phyloP scores from a whole-genome alignment of 2,888 invertebrate genomes.

The Marronus borbonicus region DNA sequence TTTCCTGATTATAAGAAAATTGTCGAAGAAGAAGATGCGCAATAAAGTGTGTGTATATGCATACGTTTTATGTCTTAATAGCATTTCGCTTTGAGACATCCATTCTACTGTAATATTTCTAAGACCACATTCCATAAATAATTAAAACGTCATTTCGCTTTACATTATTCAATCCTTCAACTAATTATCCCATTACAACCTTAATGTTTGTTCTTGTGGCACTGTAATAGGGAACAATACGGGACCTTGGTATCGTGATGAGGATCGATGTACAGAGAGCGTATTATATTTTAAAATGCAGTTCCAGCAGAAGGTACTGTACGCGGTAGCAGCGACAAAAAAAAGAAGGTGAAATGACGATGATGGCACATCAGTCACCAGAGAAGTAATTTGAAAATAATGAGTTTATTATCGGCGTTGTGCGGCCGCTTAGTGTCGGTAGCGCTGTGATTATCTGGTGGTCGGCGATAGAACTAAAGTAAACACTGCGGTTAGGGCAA shows the following conservation, averaged over 20 bases:
- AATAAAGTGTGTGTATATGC: too few species aligned
- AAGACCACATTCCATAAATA: neutral
- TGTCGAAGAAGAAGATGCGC: too few species aligned
- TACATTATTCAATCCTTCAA: neutral
- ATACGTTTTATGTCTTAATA: too few species aligned
- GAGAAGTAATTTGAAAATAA: conserved; percentile 61
- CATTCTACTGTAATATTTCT: too few species aligned
- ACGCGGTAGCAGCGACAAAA: conserved; percentile 10
- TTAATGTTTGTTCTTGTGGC: neutral
- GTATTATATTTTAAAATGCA: conserved; percentile 54
- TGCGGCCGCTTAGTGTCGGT: conserved; percentile 58
- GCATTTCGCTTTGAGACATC: too few species aligned
- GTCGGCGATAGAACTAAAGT: conserved; percentile 61
- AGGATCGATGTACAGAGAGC: neutral
- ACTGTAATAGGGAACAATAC: neutral
- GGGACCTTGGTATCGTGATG: conserved; percentile 7
- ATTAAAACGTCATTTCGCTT: neutral
- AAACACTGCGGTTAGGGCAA: conserved; percentile 56
- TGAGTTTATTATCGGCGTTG: conserved; percentile 61
- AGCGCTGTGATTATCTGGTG: conserved; percentile 61
- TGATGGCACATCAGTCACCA: conserved; percentile 55
- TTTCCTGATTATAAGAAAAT: too few species aligned
- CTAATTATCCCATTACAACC: conserved; percentile 4
- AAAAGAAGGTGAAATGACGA: conserved; percentile 18
- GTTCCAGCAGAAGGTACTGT: conserved; percentile 11